Conservation (phyloP, 2,113 vertebrate species). For the Morone chrysops region DNA sequence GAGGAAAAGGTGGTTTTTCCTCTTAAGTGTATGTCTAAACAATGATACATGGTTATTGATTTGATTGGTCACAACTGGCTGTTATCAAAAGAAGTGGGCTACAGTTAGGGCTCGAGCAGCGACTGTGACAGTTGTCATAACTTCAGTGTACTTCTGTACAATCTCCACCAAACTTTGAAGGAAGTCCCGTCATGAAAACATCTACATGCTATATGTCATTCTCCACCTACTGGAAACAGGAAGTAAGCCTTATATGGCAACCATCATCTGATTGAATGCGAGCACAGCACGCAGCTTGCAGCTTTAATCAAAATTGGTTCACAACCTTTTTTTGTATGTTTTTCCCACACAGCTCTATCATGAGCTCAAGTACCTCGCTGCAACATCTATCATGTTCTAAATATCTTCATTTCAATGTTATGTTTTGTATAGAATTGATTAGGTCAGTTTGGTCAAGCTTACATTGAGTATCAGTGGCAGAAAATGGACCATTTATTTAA, state of each 20-base stretch:
- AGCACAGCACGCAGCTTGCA: no score
- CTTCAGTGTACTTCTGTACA: no score
- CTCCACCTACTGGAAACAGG: no score
- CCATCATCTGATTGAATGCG: no score
- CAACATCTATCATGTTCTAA: not conserved
- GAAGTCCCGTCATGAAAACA: no score
- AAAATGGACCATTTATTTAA: not conserved
- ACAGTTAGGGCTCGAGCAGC: not conserved
- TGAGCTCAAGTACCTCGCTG: not conserved
- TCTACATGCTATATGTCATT: no score
- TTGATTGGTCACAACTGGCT: not conserved
- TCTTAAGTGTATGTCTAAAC: not conserved
- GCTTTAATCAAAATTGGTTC: no score
- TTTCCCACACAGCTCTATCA: not conserved
- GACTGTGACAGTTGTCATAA: no score
- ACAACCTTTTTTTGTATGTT: no score
- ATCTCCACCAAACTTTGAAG: no score
- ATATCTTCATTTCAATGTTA: not conserved
- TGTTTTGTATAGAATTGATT: not conserved
- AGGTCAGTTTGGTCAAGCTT: no score
- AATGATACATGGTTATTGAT: not conserved
- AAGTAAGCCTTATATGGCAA: no score
- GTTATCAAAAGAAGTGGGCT: not conserved
- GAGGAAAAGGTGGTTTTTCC: not conserved
- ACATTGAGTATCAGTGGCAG: not conserved